Conservation (phyloP, 2,888 invertebrate genomes). For the Trichogramma dendrolimi region DNA sequence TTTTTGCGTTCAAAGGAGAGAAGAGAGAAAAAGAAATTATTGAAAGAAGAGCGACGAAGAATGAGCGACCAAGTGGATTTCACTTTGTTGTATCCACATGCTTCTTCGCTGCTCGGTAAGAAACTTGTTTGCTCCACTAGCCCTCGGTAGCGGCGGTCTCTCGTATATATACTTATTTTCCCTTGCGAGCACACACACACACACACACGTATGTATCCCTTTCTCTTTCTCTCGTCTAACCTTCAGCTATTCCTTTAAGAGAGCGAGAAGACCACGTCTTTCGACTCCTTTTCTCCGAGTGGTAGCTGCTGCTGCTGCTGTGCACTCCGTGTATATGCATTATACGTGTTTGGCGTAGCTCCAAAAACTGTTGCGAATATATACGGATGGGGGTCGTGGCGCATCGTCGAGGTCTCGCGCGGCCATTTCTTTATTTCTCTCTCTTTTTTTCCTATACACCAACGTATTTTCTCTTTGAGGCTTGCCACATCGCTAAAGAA, state of each 20-base stretch:
- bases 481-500: slow-evolving; percentile 5
- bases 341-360: slow-evolving; percentile 21
- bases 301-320: too few species aligned
- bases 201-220: background rate
- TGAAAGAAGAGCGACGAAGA: too few species aligned
- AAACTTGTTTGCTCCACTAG: slow-evolving; percentile 8
- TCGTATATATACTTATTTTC: background rate
- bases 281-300: too few species aligned
- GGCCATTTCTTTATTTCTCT: background rate
- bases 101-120: background rate
- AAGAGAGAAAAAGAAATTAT: too few species aligned
- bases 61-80: slow-evolving; percentile 6
- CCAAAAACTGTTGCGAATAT: slow-evolving; percentile 22
- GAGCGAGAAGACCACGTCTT: too few species aligned
- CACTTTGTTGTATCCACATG: slow-evolving; percentile 10
- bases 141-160: background rate
- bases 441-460: background rate
- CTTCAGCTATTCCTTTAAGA: slow-evolving; percentile 3
- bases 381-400: background rate
- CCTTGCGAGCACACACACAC: too few species aligned
- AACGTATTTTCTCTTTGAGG: slow-evolving; percentile 21
- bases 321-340: slow-evolving; percentile 15
- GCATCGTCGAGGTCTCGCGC: background rate
- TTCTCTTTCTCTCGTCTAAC: slow-evolving; percentile 4
- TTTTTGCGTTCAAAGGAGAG: too few species aligned